Conservation (phyloP, 2,113 vertebrate genomes). For the Chinchilla lanigera region DNA sequence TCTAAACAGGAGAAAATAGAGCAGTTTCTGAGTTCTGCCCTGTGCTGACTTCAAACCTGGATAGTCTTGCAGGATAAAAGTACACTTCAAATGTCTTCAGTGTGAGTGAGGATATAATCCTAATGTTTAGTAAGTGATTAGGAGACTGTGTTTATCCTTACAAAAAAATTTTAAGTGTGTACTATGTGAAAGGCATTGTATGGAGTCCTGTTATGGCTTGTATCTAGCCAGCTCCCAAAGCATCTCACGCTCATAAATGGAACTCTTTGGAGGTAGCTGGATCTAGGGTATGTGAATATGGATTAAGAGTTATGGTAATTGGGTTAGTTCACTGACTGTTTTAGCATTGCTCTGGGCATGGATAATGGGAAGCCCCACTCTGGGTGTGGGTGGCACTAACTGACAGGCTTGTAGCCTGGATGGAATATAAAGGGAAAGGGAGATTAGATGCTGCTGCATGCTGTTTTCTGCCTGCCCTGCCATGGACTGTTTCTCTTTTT, state of each 20-base stretch:
- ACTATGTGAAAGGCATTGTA: not conserved
- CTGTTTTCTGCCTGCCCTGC: not conserved
- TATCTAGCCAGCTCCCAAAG: not conserved
- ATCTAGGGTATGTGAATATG: not conserved
- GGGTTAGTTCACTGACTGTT: not conserved
- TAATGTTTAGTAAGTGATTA: not conserved
- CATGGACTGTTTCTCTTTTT: not conserved
- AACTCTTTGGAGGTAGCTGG: not conserved
- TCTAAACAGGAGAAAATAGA: not conserved
- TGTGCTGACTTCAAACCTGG: not conserved
- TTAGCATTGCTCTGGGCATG: not conserved
- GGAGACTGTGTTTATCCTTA: not conserved
- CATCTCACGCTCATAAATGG: not conserved
- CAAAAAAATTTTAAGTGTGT: not conserved
- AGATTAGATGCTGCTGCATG: not conserved
- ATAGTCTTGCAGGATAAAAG: not conserved
- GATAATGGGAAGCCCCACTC: not conserved
- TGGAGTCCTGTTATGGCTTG: not conserved
- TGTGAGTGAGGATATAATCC: not conserved
- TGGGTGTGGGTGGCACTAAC: not conserved
- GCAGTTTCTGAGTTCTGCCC: not conserved
- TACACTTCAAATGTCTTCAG: not conserved
- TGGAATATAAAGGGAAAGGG: not conserved
- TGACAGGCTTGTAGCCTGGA: not conserved
- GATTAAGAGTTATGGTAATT: not conserved